Evolutionary conservation across 1,140 invertebrate genomes (phyloP), one percentile per base, ranked within the genome.

Genomic region (Potamilus streckersoni): DNA sequence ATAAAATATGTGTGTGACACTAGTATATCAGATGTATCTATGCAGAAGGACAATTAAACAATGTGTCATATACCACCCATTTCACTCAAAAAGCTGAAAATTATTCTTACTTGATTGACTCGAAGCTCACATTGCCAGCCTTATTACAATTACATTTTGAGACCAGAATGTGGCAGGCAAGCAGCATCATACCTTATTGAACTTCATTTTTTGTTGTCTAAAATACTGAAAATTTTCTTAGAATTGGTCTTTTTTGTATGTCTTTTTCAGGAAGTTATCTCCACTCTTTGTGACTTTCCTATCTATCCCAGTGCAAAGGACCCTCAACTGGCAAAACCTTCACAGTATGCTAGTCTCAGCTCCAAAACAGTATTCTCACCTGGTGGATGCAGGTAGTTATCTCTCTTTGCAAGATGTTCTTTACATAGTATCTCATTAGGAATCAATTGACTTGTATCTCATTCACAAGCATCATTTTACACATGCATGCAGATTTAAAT

Each of bases 371-470:
- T 84, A 82, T 61, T 65, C 82, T 57, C 81, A 83, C 76, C 79
- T 87, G 20, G 86, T 87, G 23, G 86, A 87, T 81, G 74, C 82
- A 69, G 86, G 86, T 87, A 76, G 77, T 61, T 76, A n/a, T 12
- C 17, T 20, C 13, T 19, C 13, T n/a, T 67, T 13, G 8, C 57
- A 49, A 67, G 11, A 66, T 1, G n/a, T 64, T 64, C 31, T 64
- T 64, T 3, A 3, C 20, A n/a, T 13, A 5, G 20, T 65, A 23
- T 27, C 23, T 38, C 20, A 4, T 27, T 65, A 49, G 19, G 23
- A 38, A 14, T 64, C 16, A 65, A 65, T 16, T 65, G 31, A 16
- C 55, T 23, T 23, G 4, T 65, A 5, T 12, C 55, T 12, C 19
- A 16, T 49, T 16, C 19, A 15, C 2, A 23, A 6, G 60, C 20